Base-by-base conservation (phyloP, 2,888 invertebrate genomes). In the Portevinia maculata region DNA sequence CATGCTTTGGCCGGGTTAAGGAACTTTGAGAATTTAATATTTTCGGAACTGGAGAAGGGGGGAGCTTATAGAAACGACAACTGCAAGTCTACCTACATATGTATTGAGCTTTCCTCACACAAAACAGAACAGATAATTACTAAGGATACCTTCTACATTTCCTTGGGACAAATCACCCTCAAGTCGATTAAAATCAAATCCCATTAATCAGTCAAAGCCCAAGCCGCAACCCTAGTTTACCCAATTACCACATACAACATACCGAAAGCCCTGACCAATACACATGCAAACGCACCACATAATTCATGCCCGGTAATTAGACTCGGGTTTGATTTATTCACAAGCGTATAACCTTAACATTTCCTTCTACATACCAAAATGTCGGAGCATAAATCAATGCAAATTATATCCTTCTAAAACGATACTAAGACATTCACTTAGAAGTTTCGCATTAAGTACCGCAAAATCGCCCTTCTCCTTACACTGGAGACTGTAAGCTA, bases 331-430 rank as follows among this genome's bases (percentile, higher is more conserved):
- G 83, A 83, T 83, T 83, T 78, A 83, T 83, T 65, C 71, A 32
- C 55, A 65, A 73, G 44, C 71, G 76, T 71, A 44, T 44, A 78
- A 73, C 67, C 71, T 73, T 67, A 78, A 67, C 83, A 83, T 83
- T 83, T 73, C 71, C 83, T 67, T 11, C 30, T 60, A 76, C 73
- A 73, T 73, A 73, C 71, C 67, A 30, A 83, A 73, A 76, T 81
- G 70, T 71, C 60, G 70, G 64, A 30, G 75, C 76, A 83, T 83
- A 83, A 83, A 83, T 83, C 83, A 83, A 83, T 83, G 76, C 83
- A 83, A 83, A 83, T 83, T 83, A 83, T 83, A 83, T 78, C 71
- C 67, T 55, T 44, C 67, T 73, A 76, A 76, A 71, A 67, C 71
- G 73, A 62, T 78, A 55, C 67, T 70, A 75, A 81, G 65, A 65